Percentiles rank a stretch among this genome's conserved stretches.
These are phyloP conservation scores for Scolopax rusticola DNA, from an alignment of 2,797 vertebrate species.

Conservation along the genomic window DNA sequence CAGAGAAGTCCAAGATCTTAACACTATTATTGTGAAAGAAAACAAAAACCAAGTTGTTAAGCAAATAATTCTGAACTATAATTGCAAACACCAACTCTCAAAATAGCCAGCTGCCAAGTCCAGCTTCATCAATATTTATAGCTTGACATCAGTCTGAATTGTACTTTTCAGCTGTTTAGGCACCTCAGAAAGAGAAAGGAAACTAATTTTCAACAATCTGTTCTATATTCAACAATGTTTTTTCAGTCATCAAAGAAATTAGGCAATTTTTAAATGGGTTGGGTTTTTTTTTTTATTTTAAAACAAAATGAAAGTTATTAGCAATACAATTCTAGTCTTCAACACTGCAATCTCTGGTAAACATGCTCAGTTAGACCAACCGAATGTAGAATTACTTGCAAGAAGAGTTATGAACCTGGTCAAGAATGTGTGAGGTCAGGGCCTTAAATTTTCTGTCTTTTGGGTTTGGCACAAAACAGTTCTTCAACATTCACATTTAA, in stretches of 20 bases:
- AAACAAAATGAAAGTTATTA: not conserved
- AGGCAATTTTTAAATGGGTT: not conserved
- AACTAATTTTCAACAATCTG: not conserved
- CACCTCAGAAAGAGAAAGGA: not conserved
- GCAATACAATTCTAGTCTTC: not conserved
- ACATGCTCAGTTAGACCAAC: not conserved
- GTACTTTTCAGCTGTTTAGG: not conserved
- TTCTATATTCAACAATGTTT: not conserved
- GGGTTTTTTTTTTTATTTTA: not conserved
- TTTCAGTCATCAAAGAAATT: not conserved
- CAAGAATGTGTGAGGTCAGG: not conserved
- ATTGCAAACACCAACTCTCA: constrained; percentile 25
- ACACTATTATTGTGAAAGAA: constrained; percentile 2
- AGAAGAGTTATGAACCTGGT: not conserved
- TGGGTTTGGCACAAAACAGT: not conserved
- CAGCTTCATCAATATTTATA: constrained; percentile 55
- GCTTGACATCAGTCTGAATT: not conserved
- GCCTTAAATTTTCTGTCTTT: not conserved
- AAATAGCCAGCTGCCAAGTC: constrained; percentile 16
- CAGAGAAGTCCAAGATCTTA: constrained; percentile 1
- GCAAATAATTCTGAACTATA: constrained; percentile 34
- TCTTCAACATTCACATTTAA: not conserved
- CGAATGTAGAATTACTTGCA: not conserved
- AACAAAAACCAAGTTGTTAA: constrained; percentile 32
- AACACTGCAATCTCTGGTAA: not conserved